Percentiles rank a stretch among this genome's conserved stretches.
Evolutionary conservation across 2,797 vertebrate species (phyloP).

Genomic region (Cynopterus sphinx): DNA sequence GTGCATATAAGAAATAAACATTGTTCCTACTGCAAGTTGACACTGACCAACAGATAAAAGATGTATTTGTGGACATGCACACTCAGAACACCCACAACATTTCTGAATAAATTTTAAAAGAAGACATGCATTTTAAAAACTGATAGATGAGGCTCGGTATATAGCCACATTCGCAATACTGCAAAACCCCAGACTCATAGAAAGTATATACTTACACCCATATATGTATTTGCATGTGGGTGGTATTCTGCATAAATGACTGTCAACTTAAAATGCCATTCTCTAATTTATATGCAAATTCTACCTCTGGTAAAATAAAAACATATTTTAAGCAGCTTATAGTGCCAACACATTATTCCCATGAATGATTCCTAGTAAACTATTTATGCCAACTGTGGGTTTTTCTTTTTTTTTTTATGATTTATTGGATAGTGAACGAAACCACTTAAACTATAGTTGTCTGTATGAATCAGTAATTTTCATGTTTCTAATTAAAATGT

Average conservation of each 20-base stretch:
- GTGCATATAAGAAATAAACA: not conserved
- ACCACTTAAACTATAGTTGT: slow-evolving; percentile 88
- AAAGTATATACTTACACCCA: slow-evolving; percentile 41
- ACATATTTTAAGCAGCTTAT: slow-evolving; percentile 82
- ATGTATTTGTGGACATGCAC: not conserved
- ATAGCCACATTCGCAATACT: not conserved
- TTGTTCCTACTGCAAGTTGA: not conserved
- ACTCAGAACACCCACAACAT: slow-evolving; percentile 20
- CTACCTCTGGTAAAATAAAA: slow-evolving; percentile 82
- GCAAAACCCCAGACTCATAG: slow-evolving; percentile 45
- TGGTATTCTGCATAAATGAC: slow-evolving; percentile 69
- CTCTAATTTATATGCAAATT: slow-evolving; percentile 82
- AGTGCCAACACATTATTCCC: slow-evolving; percentile 83
- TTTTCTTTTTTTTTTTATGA: slow-evolving; percentile 72
- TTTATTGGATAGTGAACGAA: slow-evolving; percentile 87
- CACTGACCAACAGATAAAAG: slow-evolving; percentile 42
- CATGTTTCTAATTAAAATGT: slow-evolving; percentile 99
- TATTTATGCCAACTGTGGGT: slow-evolving; percentile 80
- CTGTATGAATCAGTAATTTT: slow-evolving; percentile 92
- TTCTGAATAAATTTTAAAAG: slow-evolving; percentile 52
- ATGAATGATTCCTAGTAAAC: slow-evolving; percentile 84
- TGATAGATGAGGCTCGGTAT: not conserved
- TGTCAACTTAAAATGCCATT: slow-evolving; percentile 82
- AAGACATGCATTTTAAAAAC: slow-evolving; percentile 39
- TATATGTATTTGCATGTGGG: slow-evolving; percentile 63